Evolutionary conservation across 2,113 vertebrate species (phyloP), one percentile per base, ranked within the genome.

Genomic region (Xiphorhynchus elegans): DNA sequence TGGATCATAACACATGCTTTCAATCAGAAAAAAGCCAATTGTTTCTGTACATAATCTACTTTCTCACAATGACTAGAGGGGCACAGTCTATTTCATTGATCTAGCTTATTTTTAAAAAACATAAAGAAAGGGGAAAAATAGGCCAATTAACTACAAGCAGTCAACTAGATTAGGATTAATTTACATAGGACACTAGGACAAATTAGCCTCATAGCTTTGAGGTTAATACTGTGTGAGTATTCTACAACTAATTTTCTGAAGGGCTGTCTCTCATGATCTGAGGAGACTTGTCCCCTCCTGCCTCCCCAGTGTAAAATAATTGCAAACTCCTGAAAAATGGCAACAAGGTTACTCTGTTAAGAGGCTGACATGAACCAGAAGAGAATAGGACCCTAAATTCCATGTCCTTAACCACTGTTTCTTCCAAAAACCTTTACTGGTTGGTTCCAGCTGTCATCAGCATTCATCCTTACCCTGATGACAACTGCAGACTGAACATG

Each of bases 201-300:
- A 69, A 5, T 44, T 77, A 81, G 77, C 9, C 11, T 3, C 28
- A 73, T 3, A 68, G 24, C 29, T 79, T 44, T 70, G 40, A 2
- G 1, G 21, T 55, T 64, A 81, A 58, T 39, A 58, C 5, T 0
- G 0, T 9, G 2, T 59, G 10, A 78, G 7, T 42, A 46, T 55
- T 83, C 20, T 29, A 35, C 39, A 83, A 80, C 13, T 35, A 3
- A 40, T 70, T 82, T 80, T 80, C 60, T 69, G n/a, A 89, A 70
- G 3, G 55, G 25, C 29, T 58, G 13, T 39, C 26, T 47, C 46
- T 40, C 29, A 35, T 3, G 31, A 60, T 8, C 35, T 33, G 13
- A 84, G 17, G 2, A 67, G 12, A 73, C 24, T 20, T 63, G 40
- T 87, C 17, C 26, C 52, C 14, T 76, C 13, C 40, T 50, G 23